Percentiles rank a stretch among this genome's conserved stretches.
Evolutionary conservation across 2,888 invertebrate species (phyloP).

Genomic region (Nowickia ferox): DNA sequence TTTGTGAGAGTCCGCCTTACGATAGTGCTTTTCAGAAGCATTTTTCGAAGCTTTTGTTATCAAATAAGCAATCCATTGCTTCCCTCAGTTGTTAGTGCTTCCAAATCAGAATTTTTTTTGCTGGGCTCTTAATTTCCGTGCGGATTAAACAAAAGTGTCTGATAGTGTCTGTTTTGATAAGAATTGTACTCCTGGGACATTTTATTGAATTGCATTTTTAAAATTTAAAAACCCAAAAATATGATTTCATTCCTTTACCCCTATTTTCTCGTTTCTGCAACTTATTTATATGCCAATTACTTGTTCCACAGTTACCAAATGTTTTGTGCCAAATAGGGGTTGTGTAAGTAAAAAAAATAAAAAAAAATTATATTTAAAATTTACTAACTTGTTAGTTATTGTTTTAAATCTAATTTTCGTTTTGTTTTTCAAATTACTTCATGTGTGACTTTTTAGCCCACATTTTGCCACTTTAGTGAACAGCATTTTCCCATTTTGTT

Average conservation of each 20-base stretch:
- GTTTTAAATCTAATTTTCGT: constrained; percentile 42
- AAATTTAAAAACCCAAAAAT: not conserved
- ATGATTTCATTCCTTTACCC: constrained; percentile 10
- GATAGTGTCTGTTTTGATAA: not conserved
- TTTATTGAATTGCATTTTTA: not conserved
- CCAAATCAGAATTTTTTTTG: too few relatives aligned
- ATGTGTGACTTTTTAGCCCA: constrained; percentile 33
- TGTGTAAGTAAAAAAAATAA: not conserved
- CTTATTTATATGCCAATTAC: constrained; percentile 22
- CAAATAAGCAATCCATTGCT: too few relatives aligned
- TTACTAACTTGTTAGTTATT: constrained; percentile 34
- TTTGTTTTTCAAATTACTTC: constrained; percentile 40
- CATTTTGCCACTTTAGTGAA: constrained; percentile 44
- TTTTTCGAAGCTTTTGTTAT: too few relatives aligned
- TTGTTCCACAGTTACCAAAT: constrained; percentile 11
- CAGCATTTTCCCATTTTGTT: constrained; percentile 16
- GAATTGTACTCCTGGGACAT: not conserved
- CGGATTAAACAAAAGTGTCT: not conserved
- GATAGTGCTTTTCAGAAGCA: too few relatives aligned
- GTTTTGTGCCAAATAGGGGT: constrained; percentile 19
- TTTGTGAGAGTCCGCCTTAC: too few relatives aligned
- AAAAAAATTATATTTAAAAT: constrained; percentile 25
- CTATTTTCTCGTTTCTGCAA: not conserved
- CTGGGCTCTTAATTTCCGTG: too few relatives aligned
- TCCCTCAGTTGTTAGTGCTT: too few relatives aligned